These are phyloP conservation scores for Hypercompe scribonia DNA, from an alignment of 2,888 invertebrate genomes.

Conservation along the genomic window DNA sequence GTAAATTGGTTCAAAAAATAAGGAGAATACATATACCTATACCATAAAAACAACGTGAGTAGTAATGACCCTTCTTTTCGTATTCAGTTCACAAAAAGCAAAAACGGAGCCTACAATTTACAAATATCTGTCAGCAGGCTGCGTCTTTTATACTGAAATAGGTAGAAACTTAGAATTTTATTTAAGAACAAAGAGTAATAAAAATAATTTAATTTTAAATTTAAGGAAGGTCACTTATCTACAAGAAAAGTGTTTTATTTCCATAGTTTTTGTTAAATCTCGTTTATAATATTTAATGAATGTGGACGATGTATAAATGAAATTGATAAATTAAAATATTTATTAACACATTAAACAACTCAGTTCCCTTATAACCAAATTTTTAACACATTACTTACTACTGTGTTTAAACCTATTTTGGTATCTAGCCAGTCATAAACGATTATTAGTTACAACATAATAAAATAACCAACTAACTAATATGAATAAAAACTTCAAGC, in stretches of 20 bases:
- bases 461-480: conserved; percentile 9
- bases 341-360: not conserved
- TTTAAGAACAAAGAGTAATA: not conserved
- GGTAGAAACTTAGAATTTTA: not conserved
- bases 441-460: conserved; percentile 7
- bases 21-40: too few relatives aligned
- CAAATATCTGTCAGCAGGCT: not conserved
- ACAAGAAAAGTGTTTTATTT: too few relatives aligned
- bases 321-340: not conserved
- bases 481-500: conserved; percentile 6
- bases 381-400: not conserved
- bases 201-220: not conserved
- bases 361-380: not conserved
- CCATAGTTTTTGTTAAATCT: too few relatives aligned
- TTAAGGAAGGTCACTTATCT: not conserved
- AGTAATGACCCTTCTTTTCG: too few relatives aligned
- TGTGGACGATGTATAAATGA: too few relatives aligned
- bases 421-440: conserved; percentile 8
- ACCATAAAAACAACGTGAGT: too few relatives aligned
- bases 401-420: not conserved
- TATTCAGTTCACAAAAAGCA: too few relatives aligned
- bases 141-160: not conserved
- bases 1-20: too few relatives aligned
- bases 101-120: not conserved
- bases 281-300: too few relatives aligned